Conservation (phyloP, 2,113 vertebrate genomes). For the Mesocricetus auratus region DNA sequence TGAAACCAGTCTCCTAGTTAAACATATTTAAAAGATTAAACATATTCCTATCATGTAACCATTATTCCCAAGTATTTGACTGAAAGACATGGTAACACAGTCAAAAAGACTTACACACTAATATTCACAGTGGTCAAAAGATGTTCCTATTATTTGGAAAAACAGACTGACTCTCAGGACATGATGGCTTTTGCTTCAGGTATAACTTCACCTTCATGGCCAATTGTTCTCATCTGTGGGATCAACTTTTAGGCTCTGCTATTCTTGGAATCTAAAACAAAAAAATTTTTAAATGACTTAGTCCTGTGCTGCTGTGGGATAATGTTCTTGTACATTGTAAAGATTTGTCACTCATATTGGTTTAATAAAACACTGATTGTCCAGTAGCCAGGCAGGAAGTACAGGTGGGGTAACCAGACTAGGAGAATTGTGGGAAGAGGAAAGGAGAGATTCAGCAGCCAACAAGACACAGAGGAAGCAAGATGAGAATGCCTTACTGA, state of each 20-base stretch:
- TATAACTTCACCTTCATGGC: not conserved
- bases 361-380: too few species aligned
- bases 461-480: too few species aligned
- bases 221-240: not conserved
- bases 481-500: too few species aligned
- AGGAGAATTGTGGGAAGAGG: too few species aligned
- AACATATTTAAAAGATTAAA: not conserved
- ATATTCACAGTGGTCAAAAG: not conserved
- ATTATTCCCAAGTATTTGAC: not conserved
- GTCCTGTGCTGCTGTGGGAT: not conserved
- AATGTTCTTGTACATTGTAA: too few species aligned
- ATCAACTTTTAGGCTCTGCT: not conserved
- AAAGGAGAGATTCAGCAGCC: too few species aligned
- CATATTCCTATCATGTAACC: not conserved
- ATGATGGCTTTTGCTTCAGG: not conserved
- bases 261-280: not conserved
- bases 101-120: not conserved
- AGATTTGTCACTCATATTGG: too few species aligned
- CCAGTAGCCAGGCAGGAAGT: too few species aligned
- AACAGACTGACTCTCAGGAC: not conserved
- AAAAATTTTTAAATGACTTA: not conserved
- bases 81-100: slow-evolving; percentile 19
- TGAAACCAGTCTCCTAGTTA: not conserved
- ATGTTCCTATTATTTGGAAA: not conserved
- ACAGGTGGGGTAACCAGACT: too few species aligned